Evolutionary conservation across 2,113 vertebrate species (phyloP).

Genomic region (Ascaphus truei): DNA sequence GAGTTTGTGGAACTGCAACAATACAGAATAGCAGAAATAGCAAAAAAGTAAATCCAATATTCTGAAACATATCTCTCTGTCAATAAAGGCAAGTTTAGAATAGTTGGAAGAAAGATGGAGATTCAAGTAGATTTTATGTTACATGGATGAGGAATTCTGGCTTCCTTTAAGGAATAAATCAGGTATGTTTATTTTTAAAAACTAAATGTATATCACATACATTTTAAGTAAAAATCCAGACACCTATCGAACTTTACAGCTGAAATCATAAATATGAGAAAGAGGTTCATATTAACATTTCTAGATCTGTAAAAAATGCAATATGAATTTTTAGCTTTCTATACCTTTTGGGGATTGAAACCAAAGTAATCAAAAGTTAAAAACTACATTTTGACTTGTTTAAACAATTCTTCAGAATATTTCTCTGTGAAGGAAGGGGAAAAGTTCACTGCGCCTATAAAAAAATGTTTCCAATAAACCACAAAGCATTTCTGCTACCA

Average conservation of each 20-base stretch:
- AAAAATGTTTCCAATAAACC: constrained; percentile 40
- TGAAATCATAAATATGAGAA: constrained; percentile 23
- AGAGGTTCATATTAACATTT: constrained; percentile 45
- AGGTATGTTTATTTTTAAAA: no score
- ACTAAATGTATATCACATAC: no score
- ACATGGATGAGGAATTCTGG: no score
- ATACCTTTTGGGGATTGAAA: constrained; percentile 45
- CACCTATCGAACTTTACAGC: neutral
- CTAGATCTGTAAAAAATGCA: constrained; percentile 51
- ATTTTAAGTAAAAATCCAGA: neutral
- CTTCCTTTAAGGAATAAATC: no score
- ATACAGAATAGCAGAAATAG: no score
- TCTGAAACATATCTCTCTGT: no score
- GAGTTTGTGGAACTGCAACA: no score
- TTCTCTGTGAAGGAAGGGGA: constrained; percentile 47
- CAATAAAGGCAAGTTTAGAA: no score
- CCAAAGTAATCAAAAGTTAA: constrained; percentile 51
- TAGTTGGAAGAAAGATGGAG: no score
- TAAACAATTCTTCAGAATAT: constrained; percentile 47
- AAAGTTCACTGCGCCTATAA: constrained; percentile 34
- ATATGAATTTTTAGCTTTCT: constrained; percentile 30
- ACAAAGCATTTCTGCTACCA: constrained; percentile 54
- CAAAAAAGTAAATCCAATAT: no score
- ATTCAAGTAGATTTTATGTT: no score
- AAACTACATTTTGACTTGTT: constrained; percentile 61